A percentile compares a stretch with the other conserved stretches of the same genome.
These are phyloP conservation scores for Drosophila seclusa DNA, from an alignment of 2,888 invertebrate species.

Conservation along the genomic window DNA sequence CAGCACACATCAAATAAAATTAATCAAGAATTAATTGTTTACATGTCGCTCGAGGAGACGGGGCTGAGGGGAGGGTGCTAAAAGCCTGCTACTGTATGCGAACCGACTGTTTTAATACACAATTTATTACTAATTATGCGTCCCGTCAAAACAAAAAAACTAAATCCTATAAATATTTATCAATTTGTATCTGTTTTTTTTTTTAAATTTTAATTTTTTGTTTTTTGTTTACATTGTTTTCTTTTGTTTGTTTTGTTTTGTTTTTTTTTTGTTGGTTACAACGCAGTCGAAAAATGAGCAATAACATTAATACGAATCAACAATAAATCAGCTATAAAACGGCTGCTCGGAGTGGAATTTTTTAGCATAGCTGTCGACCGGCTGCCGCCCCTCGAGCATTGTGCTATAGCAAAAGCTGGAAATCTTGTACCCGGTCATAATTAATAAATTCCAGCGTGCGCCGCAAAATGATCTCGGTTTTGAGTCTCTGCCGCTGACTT, in stretches of 20 bases:
- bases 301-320: slow-evolving; percentile 68
- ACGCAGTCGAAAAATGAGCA: slow-evolving; percentile 55
- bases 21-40: slow-evolving; percentile 72
- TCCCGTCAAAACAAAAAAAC: slow-evolving; percentile 68
- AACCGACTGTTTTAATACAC: slow-evolving; percentile 37
- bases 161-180: slow-evolving; percentile 72
- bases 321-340: slow-evolving; percentile 72
- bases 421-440: slow-evolving; percentile 58
- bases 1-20: slow-evolving; percentile 58
- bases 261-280: slow-evolving; percentile 35
- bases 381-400: slow-evolving; percentile 5
- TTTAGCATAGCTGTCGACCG: slow-evolving; percentile 57
- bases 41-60: slow-evolving; percentile 48
- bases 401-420: slow-evolving; percentile 25
- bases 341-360: slow-evolving; percentile 64
- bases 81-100: slow-evolving; percentile 58
- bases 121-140: slow-evolving; percentile 72
- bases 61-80: slow-evolving; percentile 1
- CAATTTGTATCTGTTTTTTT: slow-evolving; percentile 40
- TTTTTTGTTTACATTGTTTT: slow-evolving; percentile 7
- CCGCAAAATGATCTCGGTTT: slow-evolving; percentile 58
- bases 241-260: slow-evolving; percentile 3
- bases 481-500: slow-evolving; percentile 12
- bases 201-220: slow-evolving; percentile 6
- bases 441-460: slow-evolving; percentile 79